These are phyloP conservation scores for Ibidorhyncha struthersii DNA, from an alignment of 2,113 vertebrate genomes.

Conservation along the genomic window DNA sequence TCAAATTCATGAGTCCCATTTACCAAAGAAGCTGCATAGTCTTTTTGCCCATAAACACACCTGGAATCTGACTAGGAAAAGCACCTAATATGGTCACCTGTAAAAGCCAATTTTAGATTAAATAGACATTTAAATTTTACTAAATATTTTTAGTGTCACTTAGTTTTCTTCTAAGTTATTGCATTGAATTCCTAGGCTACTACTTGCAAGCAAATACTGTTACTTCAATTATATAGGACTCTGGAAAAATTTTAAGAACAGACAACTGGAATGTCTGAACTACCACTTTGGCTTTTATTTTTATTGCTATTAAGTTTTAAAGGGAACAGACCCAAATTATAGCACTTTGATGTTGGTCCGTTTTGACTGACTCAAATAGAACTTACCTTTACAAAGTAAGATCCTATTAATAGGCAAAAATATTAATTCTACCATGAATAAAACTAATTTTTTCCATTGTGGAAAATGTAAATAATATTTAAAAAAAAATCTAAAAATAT, in stretches of 20 bases:
- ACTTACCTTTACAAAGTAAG: background rate
- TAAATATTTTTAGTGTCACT: background rate
- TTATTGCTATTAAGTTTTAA: background rate
- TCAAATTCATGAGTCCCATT: background rate
- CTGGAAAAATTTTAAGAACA: background rate
- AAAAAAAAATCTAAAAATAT: background rate
- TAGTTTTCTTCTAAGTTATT: background rate
- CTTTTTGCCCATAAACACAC: background rate
- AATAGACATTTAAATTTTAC: background rate
- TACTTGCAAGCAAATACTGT: background rate
- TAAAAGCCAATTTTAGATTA: background rate
- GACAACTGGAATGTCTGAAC: background rate
- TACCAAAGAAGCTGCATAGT: background rate
- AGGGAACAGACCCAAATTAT: background rate
- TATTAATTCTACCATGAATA: background rate
- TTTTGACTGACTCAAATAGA: background rate
- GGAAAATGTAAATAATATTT: background rate
- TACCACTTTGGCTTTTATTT: background rate
- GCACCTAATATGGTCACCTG: background rate
- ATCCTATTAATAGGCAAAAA: background rate
- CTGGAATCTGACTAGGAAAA: background rate
- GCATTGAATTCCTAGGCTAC: background rate
- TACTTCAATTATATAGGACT: background rate
- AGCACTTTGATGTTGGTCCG: background rate
- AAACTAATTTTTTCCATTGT: background rate